Conservation (phyloP, 2,888 invertebrate genomes). For the Aphrophora alni region DNA sequence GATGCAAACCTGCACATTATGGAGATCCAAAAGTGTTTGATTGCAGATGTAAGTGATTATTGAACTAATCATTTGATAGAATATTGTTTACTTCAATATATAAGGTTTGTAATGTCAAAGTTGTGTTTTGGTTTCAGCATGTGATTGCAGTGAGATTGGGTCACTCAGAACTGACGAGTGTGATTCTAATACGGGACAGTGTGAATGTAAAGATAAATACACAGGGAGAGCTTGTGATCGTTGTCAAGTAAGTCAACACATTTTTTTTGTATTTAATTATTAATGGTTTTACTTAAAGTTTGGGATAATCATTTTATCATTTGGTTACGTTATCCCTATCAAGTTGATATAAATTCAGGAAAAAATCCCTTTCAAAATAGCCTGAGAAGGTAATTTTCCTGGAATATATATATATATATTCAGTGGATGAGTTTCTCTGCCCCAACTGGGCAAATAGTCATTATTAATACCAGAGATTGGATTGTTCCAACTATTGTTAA, state of each 20-base stretch:
- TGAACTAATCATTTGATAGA: neutral
- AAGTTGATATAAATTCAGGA: too few relatives aligned
- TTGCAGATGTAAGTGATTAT: conserved; percentile 63
- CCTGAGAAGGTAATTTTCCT: too few relatives aligned
- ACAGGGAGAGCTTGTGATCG: conserved; percentile 73
- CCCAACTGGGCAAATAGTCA: too few relatives aligned
- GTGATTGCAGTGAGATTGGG: conserved; percentile 80
- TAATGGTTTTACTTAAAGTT: too few relatives aligned
- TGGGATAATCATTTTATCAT: too few relatives aligned
- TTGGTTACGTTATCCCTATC: too few relatives aligned
- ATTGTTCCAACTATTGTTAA: too few relatives aligned
- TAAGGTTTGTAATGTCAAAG: neutral
- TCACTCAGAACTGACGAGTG: conserved; percentile 71
- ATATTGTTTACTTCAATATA: too few relatives aligned
- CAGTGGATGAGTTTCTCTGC: too few relatives aligned
- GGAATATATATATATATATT: too few relatives aligned
- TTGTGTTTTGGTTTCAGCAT: conserved; percentile 58
- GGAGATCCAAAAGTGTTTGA: conserved; percentile 70
- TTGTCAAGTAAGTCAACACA: conserved; percentile 62
- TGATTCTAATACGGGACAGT: conserved; percentile 75
- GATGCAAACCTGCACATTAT: conserved; percentile 69
- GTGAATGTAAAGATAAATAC: conserved; percentile 75
- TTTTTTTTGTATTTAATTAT: neutral
- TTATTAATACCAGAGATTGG: too few relatives aligned
- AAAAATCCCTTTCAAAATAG: too few relatives aligned